phyloP scores from a whole-genome alignment of 2,888 invertebrate genomes.

The Homarus gammarus region DNA sequence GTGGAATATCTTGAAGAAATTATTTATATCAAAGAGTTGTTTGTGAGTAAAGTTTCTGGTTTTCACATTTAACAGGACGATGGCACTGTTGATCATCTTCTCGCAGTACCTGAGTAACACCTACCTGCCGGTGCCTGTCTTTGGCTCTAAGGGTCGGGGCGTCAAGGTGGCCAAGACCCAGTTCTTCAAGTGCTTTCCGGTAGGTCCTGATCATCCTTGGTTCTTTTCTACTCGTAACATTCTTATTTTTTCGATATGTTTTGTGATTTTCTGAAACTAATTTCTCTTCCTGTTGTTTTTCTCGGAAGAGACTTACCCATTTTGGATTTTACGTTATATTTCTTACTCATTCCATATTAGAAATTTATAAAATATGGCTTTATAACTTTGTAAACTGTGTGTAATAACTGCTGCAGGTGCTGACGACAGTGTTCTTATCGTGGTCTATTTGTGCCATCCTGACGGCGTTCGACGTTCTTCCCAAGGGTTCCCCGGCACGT shows the following conservation, averaged over 20 bases:
- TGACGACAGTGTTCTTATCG: slow-evolving; percentile 87
- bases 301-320: not conserved
- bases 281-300: not conserved
- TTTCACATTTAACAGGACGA: slow-evolving; percentile 87
- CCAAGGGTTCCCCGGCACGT: slow-evolving; percentile 85
- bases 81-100: slow-evolving; percentile 87
- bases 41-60: slow-evolving; percentile 85
- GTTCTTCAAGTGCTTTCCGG: slow-evolving; percentile 76
- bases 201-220: too few relatives aligned
- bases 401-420: slow-evolving; percentile 81
- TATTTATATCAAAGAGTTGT: too few relatives aligned
- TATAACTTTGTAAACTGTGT: too few relatives aligned
- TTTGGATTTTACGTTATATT: not conserved
- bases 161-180: slow-evolving; percentile 31
- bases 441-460: slow-evolving; percentile 87
- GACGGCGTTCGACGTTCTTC: slow-evolving; percentile 84
- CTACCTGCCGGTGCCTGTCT: slow-evolving; percentile 81
- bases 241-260: too few relatives aligned
- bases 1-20: too few relatives aligned
- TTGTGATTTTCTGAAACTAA: not conserved
- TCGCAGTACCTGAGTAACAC: slow-evolving; percentile 88
- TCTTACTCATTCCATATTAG: not conserved
- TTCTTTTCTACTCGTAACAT: too few relatives aligned
- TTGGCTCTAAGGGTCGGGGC: slow-evolving; percentile 72
- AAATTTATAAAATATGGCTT: too few relatives aligned